Conservation (phyloP, 2,113 vertebrate species). For the Ceyx cyanopectus region DNA sequence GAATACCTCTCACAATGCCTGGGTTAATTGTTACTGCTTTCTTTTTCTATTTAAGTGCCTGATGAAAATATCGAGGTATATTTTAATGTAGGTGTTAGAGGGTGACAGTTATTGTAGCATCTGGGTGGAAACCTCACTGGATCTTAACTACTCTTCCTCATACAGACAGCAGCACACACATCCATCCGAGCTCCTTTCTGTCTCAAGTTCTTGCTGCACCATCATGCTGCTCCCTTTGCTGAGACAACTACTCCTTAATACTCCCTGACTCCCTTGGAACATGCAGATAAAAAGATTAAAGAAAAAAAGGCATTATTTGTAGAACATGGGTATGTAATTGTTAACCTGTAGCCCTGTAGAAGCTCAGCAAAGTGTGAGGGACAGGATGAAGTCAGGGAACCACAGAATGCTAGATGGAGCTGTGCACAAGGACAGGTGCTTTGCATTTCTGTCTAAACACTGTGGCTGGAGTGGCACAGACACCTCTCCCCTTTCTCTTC, state of each 20-base stretch:
- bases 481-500: not conserved
- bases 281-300: not conserved
- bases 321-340: not conserved
- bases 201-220: not conserved
- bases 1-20: not conserved
- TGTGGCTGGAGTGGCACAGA: not conserved
- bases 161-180: not conserved
- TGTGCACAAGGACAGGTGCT: not conserved
- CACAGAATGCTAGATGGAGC: not conserved
- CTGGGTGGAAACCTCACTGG: constrained; percentile 27
- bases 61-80: constrained; percentile 5
- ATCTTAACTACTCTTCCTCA: not conserved
- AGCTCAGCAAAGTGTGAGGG: not conserved
- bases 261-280: not conserved
- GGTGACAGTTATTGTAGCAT: constrained; percentile 36
- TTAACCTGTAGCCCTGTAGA: not conserved
- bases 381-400: not conserved
- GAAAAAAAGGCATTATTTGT: not conserved
- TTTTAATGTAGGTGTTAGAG: constrained; percentile 26
- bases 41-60: constrained; percentile 63
- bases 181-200: not conserved
- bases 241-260: not conserved
- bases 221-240: not conserved
- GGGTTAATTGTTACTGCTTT: constrained; percentile 4
- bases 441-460: not conserved